Base-by-base conservation (phyloP, 2,888 invertebrate species). In the Kuschelorhynchus macadamiae region DNA sequence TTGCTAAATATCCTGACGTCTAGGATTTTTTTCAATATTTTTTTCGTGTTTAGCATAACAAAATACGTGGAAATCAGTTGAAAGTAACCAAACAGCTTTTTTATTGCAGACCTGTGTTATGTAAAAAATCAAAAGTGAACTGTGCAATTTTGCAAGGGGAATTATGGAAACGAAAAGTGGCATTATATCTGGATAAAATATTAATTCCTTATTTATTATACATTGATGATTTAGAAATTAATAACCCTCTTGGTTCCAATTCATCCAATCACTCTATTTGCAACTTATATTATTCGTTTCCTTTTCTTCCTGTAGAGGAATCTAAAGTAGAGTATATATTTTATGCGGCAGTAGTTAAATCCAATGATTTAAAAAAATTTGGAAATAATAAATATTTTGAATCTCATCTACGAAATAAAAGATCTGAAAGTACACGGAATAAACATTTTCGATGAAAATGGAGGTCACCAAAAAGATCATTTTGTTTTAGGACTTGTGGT, bases 211-310 rank as follows among this genome's bases (percentile, higher is more conserved):
- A 66, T 69, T 72, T 74, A 20, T 30, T 76, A 11, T 74, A 72
- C 47, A 62, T 72, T n/a, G 73, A 76, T 61, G 75, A 75, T 70
- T 74, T 74, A 39, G 77, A 77, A 74, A 75, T 75, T 17, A 76
- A 74, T 50, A 74, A 75, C 49, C 72, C 76, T 14, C 67, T 77
- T 44, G 76, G 75, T 16, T 71, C 74, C 4, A 53, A 75, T 49
- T 49, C 72, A 8, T 11, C 42, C 9, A 68, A 60, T 41, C 70
- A 76, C 55, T 72, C 73, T 1, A 56, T 75, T 32, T 73, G 74
- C 53, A 73, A 73, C 65, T 25, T 73, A 8, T 71, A 75, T 61
- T 74, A 74, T 64, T 74, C 72, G 16, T 75, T 76, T 67, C 71
- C 75, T 21, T 72, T 70, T 63, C 17, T 73, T 4, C 73, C 72